Conservation (phyloP, 1,140 invertebrate genomes). For the Battus philenor region DNA sequence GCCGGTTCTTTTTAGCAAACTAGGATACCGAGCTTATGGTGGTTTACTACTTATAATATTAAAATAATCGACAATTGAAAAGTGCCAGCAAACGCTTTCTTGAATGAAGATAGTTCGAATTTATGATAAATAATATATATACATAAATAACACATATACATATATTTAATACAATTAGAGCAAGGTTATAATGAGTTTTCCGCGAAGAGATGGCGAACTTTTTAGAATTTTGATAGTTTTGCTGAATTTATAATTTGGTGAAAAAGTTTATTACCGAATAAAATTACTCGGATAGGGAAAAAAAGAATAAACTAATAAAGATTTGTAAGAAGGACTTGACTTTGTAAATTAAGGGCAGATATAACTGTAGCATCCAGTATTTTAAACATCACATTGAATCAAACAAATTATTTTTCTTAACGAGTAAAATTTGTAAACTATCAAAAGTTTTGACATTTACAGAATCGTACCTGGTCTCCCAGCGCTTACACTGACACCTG, state of each 20-base stretch:
- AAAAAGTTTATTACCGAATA: background rate
- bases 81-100: no score
- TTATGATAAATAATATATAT: no score
- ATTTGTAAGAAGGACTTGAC: background rate
- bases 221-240: no score
- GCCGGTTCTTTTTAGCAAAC: no score
- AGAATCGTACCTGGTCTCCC: conserved; percentile 54
- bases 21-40: no score
- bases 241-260: background rate
- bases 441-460: conserved; percentile 20
- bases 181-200: no score
- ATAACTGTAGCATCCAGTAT: background rate
- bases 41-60: no score
- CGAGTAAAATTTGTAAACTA: background rate
- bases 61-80: no score
- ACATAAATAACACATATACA: no score
- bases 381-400: background rate
- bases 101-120: no score
- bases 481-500: conserved; percentile 31
- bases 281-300: background rate
- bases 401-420: background rate
- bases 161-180: no score
- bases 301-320: background rate
- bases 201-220: no score
- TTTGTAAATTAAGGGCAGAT: background rate